Conservation (phyloP, 2,888 invertebrate species). For the Cantharis lateralis region DNA sequence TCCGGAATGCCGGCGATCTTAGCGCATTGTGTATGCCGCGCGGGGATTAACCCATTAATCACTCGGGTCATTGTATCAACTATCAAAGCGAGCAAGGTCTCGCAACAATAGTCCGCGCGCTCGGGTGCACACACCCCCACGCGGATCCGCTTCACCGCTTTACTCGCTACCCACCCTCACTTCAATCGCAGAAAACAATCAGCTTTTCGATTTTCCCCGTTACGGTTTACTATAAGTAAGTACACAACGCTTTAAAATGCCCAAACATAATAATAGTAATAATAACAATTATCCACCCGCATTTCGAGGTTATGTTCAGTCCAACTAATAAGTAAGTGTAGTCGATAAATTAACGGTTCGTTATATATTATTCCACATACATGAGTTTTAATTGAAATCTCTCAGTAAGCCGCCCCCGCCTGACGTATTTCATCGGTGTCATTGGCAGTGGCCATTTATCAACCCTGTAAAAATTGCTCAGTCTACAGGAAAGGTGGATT, state of each 20-base stretch:
- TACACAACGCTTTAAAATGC: background rate
- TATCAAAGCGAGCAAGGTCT: slow-evolving; percentile 58
- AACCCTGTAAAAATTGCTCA: slow-evolving; percentile 56
- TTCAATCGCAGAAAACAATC: slow-evolving; percentile 40
- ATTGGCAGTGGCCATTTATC: slow-evolving; percentile 57
- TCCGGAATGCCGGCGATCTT: slow-evolving; percentile 58
- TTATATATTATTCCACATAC: slow-evolving; percentile 58
- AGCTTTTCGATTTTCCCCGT: slow-evolving; percentile 32
- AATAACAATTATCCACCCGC: background rate
- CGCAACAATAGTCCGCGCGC: slow-evolving; percentile 55
- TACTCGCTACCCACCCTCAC: slow-evolving; percentile 29
- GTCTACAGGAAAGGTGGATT: slow-evolving; percentile 56
- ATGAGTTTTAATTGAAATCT: slow-evolving; percentile 60
- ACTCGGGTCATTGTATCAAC: slow-evolving; percentile 60
- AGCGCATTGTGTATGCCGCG: slow-evolving; percentile 58
- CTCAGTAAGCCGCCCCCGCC: slow-evolving; percentile 45
- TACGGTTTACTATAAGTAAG: slow-evolving; percentile 12
- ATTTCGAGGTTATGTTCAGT: background rate
- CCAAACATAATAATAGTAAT: background rate
- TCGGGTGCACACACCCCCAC: slow-evolving; percentile 50
- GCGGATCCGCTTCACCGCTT: slow-evolving; percentile 30
- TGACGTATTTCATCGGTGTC: slow-evolving; percentile 58
- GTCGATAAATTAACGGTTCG: slow-evolving; percentile 33
- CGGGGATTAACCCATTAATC: slow-evolving; percentile 59
- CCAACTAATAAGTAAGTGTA: slow-evolving; percentile 34